Percentiles rank a stretch among this genome's conserved stretches.
Evolutionary conservation across 92 coral and sea anemone species (phyloP).

Genomic region (Siderastrea siderea): DNA sequence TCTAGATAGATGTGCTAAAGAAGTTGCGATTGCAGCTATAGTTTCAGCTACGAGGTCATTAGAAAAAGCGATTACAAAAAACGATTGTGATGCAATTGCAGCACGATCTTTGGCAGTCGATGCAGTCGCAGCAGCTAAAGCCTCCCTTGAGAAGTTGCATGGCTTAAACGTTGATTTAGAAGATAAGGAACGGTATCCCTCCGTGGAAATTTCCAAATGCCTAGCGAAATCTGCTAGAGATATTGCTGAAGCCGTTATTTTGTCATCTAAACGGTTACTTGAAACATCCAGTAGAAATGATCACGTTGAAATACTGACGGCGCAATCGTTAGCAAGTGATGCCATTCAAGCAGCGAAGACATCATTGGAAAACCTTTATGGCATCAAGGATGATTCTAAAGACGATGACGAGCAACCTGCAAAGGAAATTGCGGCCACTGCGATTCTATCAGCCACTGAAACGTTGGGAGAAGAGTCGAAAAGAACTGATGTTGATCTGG

Average conservation of each 20-base stretch:
- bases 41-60: constrained; percentile 29
- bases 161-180: not conserved
- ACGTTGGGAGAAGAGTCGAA: not conserved
- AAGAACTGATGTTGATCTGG: constrained; percentile 9
- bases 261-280: not conserved
- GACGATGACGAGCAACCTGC: not conserved
- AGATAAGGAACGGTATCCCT: constrained; percentile 6
- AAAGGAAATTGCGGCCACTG: constrained; percentile 22
- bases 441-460: constrained; percentile 33
- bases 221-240: constrained; percentile 16
- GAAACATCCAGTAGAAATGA: not conserved
- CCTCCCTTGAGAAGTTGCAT: constrained; percentile 28
- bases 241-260: not conserved
- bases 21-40: constrained; percentile 24
- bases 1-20: constrained; percentile 45
- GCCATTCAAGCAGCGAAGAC: constrained; percentile 27
- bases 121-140: constrained; percentile 39
- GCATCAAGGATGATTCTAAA: not conserved
- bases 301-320: not conserved
- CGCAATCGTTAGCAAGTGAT: constrained; percentile 21
- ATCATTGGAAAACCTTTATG: constrained; percentile 26
- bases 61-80: not conserved
- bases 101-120: constrained; percentile 37
- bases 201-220: not conserved
- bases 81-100: not conserved